Conservation (phyloP, 1,140 invertebrate genomes). For the Temnothorax longispinosus region DNA sequence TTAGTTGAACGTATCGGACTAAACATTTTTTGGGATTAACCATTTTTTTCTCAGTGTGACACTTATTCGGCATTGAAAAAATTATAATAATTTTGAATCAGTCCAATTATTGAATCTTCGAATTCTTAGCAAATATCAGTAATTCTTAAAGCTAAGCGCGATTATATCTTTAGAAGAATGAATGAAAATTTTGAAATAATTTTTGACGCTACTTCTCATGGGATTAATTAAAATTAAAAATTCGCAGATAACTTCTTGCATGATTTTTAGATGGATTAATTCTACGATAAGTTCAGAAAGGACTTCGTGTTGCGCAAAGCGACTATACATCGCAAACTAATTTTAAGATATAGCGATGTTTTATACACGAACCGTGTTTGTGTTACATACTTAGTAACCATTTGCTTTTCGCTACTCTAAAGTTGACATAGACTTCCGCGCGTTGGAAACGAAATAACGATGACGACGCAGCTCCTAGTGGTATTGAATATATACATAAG, state of each 20-base stretch:
- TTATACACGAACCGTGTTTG: constrained; percentile 11
- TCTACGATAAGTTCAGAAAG: neutral
- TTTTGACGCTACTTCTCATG: too few relatives aligned
- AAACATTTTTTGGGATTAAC: too few relatives aligned
- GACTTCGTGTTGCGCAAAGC: neutral
- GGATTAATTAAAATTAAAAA: neutral
- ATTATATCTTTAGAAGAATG: neutral
- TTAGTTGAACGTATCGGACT: too few relatives aligned
- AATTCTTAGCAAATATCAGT: neutral
- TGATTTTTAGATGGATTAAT: neutral
- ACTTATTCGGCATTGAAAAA: neutral
- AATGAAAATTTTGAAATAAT: neutral
- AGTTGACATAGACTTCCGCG: neutral
- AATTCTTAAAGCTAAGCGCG: neutral
- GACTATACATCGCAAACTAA: neutral
- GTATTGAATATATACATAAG: neutral
- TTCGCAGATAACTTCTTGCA: neutral
- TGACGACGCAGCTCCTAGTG: neutral
- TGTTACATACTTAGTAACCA: constrained; percentile 26
- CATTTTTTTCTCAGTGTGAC: too few relatives aligned
- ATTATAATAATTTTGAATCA: neutral
- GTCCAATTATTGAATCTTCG: neutral
- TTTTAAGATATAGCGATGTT: constrained; percentile 5
- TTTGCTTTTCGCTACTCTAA: constrained; percentile 3
- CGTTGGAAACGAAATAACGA: neutral